Evolutionary conservation across 2,888 invertebrate species (phyloP), one percentile per base, ranked within the genome.

Genomic region (Trisateles emortualis): DNA sequence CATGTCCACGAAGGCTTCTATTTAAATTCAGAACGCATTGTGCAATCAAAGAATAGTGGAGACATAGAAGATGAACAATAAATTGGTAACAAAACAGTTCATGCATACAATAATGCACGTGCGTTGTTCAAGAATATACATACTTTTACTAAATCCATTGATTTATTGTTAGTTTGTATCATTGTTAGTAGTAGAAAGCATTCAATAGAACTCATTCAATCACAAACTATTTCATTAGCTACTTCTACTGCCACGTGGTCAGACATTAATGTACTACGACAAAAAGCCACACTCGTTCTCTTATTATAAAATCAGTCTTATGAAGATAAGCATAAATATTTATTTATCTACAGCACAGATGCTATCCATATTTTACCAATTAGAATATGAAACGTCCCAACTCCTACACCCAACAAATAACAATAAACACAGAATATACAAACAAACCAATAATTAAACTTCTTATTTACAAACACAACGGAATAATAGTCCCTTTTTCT

Each of bases 101-200:
- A 52, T 55, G 46, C 77, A 79, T 79, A 71, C 74, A 64, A 35
- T 52, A 65, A 76, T 66, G 79, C 83, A 85, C 84, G 84, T 84
- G 83, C 72, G 52, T 55, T 46, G n/a, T 59, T 19, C 52, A 44
- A 35, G 26, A 42, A 16, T 19, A 40, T 22, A 38, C 24, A 40
- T 57, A n/a, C 51, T 58, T 59, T 46, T 52, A 59, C 51, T 52
- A 45, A 45, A n/a, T 16, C 42, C 49, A 59, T 57, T 60, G 39
- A 49, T 59, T 57, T 52, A 70, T 77, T 74, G 64, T 74, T 59
- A 58, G 47, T 52, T 35, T 58, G 40, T 47, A 33, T 50, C 16
- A 0, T 60, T 66, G 53, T 67, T 54, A 54, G 36, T 39, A 30
- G 13, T 26, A 43, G 30, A 50, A 63, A 52, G 47, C 8, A n/a